These are phyloP conservation scores for Tychaedon coryphoeus DNA, from an alignment of 2,113 vertebrate species.

Conservation along the genomic window DNA sequence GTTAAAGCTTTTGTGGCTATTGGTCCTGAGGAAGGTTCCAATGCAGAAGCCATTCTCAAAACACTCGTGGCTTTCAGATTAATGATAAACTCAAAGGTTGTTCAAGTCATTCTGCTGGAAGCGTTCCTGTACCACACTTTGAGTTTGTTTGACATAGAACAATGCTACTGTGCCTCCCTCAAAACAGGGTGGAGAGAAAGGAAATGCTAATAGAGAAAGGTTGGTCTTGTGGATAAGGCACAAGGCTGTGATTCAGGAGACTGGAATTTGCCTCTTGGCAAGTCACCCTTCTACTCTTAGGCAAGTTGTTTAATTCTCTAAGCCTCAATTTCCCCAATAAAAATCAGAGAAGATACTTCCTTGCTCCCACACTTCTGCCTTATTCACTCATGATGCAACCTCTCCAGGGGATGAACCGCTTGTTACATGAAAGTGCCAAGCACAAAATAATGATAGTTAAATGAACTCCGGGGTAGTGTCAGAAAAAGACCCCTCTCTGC, in stretches of 20 bases:
- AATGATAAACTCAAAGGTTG: constrained; percentile 4
- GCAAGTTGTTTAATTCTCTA: not conserved
- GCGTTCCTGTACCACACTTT: not conserved
- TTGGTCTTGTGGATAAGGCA: constrained; percentile 51
- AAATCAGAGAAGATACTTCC: constrained; percentile 5
- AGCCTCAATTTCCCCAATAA: constrained; percentile 18
- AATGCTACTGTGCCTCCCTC: constrained; percentile 10
- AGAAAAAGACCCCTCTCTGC: not conserved
- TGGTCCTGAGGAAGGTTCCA: not conserved
- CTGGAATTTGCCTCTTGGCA: constrained; percentile 44
- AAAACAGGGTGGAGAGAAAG: constrained; percentile 56
- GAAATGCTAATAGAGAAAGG: constrained; percentile 37
- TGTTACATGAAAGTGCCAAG: not conserved
- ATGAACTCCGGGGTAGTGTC: not conserved
- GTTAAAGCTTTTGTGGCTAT: not conserved
- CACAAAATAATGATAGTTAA: not conserved
- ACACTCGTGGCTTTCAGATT: not conserved
- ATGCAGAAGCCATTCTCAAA: not conserved
- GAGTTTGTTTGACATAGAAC: constrained; percentile 15
- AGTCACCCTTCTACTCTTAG: constrained; percentile 1
- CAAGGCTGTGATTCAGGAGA: constrained; percentile 30
- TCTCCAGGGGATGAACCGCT: not conserved
- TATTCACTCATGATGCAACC: constrained; percentile 20
- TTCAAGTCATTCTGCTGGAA: not conserved
- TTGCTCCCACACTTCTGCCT: constrained; percentile 24